Evolutionary conservation across 2,797 vertebrate genomes (phyloP), one percentile per base, ranked within the genome.

Genomic region (Sebastes steindachneri): DNA sequence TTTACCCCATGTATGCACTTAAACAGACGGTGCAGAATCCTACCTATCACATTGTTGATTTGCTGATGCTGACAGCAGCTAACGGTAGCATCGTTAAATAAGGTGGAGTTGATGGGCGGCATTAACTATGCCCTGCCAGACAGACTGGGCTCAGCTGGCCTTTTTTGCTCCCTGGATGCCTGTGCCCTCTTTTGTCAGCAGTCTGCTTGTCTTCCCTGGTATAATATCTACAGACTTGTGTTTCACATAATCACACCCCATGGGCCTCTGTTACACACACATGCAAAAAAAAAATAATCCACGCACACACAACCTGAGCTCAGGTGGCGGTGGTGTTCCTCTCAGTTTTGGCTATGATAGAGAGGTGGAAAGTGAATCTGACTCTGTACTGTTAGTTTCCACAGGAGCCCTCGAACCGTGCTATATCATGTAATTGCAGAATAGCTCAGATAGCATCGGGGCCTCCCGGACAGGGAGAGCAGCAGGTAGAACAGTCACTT

Each of bases 351-450:
- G 68, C 75, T 55, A 53, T 83, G 82, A 80, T 76, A 90, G 79
- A 66, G 59, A 84, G 76, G 79, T 91, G 86, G 86, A 93, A 92
- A 91, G 88, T 83, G 85, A 90, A 90, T 92, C 85, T 92, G 69
- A 84, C 89, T 90, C 77, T 87, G 80, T 89, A 71, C 82, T 86
- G 89, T 76, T 87, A 89, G 87, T 92, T 94, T 95, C 88, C 80
- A 86, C 84, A 91, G 84, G 51, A 85, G 76, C 77, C 51, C 73
- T 91, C 67, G n/a, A 92, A 89, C 88, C 72, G 37, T 91, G 80
- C 80, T 79, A 60, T 90, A 79, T 94, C 83, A 73, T 92, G 88
- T 87, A 90, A 92, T 92, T 89, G 83, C 88, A 89, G 88, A 91
- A 90, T 87, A 83, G 87, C 84, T 92, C 79, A 80, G 85, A 82